A percentile compares a stretch with the other conserved stretches of the same genome.
Conservation (phyloP, 2,797 vertebrate species). For the Scolopax rusticola region DNA sequence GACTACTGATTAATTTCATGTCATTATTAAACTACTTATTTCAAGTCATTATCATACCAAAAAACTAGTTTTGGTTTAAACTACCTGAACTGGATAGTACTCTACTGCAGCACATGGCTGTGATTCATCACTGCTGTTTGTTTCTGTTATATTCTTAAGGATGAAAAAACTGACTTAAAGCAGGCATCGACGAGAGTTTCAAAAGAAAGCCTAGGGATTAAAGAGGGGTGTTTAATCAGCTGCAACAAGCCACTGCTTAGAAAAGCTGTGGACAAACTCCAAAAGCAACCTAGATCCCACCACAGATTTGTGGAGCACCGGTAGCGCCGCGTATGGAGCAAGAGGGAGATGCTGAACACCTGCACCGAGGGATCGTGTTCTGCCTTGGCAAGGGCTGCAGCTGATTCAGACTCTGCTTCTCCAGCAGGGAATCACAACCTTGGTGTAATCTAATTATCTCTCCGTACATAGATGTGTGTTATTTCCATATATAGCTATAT, state of each 20-base stretch:
- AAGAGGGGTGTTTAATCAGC: slow-evolving; percentile 20
- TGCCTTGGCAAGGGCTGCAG: neutral
- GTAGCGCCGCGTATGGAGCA: neutral
- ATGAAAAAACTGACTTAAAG: slow-evolving; percentile 31
- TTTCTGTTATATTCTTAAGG: slow-evolving; percentile 1
- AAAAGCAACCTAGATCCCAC: slow-evolving; percentile 6
- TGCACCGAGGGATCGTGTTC: neutral
- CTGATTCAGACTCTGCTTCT: neutral
- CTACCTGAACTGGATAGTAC: neutral
- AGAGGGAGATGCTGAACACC: neutral
- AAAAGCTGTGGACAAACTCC: slow-evolving; percentile 47
- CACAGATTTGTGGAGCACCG: neutral
- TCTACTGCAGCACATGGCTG: neutral
- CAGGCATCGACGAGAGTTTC: neutral
- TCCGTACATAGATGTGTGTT: neutral
- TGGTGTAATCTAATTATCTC: slow-evolving; percentile 38
- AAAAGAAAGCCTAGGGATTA: slow-evolving; percentile 48
- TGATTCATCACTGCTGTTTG: neutral
- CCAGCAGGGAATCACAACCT: slow-evolving; percentile 12
- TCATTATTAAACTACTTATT: neutral
- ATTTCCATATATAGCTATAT: slow-evolving; percentile 21
- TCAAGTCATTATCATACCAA: neutral
- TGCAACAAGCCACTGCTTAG: neutral
- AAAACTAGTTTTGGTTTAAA: neutral
- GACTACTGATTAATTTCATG: neutral